These are phyloP conservation scores for Micronisus gabar DNA, from an alignment of 2,113 vertebrate genomes.

Conservation along the genomic window DNA sequence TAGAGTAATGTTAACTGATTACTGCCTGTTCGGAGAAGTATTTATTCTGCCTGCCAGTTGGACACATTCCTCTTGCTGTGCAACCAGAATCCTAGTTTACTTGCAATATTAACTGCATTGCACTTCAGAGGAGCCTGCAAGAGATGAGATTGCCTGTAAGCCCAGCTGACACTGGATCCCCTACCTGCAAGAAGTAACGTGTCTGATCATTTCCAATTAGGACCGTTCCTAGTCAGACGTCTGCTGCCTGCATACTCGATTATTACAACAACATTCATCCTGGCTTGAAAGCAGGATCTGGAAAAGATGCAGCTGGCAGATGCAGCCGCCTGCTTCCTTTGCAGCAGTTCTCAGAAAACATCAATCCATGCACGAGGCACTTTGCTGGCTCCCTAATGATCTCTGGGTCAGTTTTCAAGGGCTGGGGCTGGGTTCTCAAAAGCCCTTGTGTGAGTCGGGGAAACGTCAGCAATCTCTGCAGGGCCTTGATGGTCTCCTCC, in stretches of 20 bases:
- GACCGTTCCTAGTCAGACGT: not conserved
- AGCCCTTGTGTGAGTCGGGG: not conserved
- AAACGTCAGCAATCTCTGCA: not conserved
- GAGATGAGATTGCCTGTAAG: not conserved
- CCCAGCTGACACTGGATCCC: not conserved
- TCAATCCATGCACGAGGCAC: not conserved
- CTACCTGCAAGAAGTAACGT: not conserved
- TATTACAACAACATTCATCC: not conserved
- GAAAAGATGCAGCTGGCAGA: conserved; percentile 49
- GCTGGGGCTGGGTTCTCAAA: conserved; percentile 1
- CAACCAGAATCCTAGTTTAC: not conserved
- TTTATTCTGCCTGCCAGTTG: conserved; percentile 57
- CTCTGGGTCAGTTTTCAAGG: conserved; percentile 19
- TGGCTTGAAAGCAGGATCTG: conserved; percentile 1
- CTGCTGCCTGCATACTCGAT: not conserved
- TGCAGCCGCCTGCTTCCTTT: conserved; percentile 3
- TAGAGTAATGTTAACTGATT: conserved; percentile 29
- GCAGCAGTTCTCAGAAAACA: conserved; percentile 47
- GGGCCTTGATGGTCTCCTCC: not conserved
- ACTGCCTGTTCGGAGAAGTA: conserved; percentile 34
- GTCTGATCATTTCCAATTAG: not conserved
- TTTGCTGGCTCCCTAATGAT: conserved; percentile 34
- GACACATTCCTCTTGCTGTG: conserved; percentile 36
- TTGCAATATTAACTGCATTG: not conserved
- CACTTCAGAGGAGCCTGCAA: not conserved